Conservation (phyloP, 2,888 invertebrate species). For the Tiphia femorata region DNA sequence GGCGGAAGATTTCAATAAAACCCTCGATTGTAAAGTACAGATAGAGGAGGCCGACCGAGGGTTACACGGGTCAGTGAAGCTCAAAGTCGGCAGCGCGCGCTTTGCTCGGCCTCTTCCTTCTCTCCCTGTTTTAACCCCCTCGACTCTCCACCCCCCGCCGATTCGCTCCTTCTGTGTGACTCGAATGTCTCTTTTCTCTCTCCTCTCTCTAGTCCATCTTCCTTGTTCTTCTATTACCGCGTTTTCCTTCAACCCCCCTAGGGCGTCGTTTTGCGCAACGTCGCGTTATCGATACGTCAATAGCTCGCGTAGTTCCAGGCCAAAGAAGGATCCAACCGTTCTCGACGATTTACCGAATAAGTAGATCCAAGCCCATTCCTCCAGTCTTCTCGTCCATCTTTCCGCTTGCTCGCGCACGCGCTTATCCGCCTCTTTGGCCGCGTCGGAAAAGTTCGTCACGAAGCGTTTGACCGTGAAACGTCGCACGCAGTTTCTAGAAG, state of each 20-base stretch:
- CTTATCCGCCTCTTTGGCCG: background rate
- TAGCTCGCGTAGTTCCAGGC: constrained; percentile 10
- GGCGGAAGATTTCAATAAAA: constrained; percentile 63
- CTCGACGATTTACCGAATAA: background rate
- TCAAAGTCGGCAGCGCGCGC: constrained; percentile 50
- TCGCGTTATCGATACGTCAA: constrained; percentile 31
- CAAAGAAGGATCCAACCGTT: constrained; percentile 3
- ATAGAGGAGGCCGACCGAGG: constrained; percentile 54
- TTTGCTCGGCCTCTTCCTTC: constrained; percentile 1
- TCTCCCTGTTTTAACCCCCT: constrained; percentile 9
- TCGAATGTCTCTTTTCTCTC: no score
- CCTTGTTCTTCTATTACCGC: no score
- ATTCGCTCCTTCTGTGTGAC: constrained; percentile 3
- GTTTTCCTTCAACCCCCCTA: background rate
- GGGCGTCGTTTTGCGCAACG: no score
- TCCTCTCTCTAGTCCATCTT: no score
- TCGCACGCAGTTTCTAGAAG: no score
- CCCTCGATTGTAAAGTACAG: constrained; percentile 59
- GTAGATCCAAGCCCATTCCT: no score
- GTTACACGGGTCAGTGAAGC: constrained; percentile 60
- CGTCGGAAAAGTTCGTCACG: background rate
- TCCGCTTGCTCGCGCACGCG: background rate
- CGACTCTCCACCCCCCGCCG: background rate
- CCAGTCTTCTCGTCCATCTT: background rate
- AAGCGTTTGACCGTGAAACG: no score